A percentile compares a stretch with the other conserved stretches of the same genome.
Evolutionary conservation across 1,140 invertebrate genomes (phyloP).

Genomic region (Aleiodes sp.): DNA sequence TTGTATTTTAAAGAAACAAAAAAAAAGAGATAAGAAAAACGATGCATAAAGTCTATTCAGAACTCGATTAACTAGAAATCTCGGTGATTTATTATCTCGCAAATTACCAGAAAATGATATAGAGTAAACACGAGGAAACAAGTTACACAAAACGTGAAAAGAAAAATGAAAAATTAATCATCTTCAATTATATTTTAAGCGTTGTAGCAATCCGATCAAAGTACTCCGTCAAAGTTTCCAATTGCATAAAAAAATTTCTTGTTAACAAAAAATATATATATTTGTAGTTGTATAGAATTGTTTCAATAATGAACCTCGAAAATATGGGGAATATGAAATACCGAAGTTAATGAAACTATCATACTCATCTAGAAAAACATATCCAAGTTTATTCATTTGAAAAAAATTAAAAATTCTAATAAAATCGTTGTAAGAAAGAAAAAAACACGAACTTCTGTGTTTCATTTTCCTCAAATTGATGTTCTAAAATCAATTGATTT

Average conservation of each 20-base stretch:
- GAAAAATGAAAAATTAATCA: background rate
- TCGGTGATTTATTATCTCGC: background rate
- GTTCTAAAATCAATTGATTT: background rate
- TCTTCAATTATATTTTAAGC: background rate
- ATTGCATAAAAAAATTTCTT: too few species aligned
- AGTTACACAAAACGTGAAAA: background rate
- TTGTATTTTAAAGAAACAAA: background rate
- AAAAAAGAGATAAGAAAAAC: slow-evolving; percentile 6
- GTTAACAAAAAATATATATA: too few species aligned
- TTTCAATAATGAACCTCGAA: background rate
- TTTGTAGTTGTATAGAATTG: too few species aligned
- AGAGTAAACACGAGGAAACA: background rate
- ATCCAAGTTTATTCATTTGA: slow-evolving; percentile 14
- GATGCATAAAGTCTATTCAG: background rate
- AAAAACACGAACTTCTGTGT: background rate
- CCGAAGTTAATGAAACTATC: slow-evolving; percentile 2
- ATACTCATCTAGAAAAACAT: slow-evolving; percentile 16
- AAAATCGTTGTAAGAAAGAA: background rate
- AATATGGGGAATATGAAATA: background rate
- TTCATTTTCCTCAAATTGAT: background rate
- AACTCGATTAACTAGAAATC: background rate
- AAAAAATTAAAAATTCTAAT: background rate
- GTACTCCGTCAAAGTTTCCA: too few species aligned
- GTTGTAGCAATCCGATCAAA: slow-evolving; percentile 10
- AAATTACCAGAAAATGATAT: background rate